phyloP scores from a whole-genome alignment of 2,113 vertebrate genomes.

The Turdus rufiventris region DNA sequence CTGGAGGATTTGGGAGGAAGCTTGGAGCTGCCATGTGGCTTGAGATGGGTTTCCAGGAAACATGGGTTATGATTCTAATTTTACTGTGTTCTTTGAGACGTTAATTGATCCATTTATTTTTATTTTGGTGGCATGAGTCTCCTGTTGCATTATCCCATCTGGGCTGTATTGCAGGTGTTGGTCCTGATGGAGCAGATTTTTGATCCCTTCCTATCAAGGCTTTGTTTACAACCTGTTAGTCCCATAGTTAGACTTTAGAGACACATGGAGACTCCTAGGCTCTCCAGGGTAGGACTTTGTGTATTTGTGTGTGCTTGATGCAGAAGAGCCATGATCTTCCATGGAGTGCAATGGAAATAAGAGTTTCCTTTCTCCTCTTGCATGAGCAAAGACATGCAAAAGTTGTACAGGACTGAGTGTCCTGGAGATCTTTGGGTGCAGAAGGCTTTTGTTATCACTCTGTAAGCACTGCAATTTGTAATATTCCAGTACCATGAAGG shows the following conservation, averaged over 20 bases:
- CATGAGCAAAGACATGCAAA: not conserved
- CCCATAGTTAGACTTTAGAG: not conserved
- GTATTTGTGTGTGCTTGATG: not conserved
- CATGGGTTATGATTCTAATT: not conserved
- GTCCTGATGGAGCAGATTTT: not conserved
- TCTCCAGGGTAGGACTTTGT: not conserved
- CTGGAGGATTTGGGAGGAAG: rapidly evolving
- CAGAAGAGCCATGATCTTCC: not conserved
- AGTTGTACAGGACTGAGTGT: rapidly evolving
- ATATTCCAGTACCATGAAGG: not conserved
- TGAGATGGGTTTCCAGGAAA: not conserved
- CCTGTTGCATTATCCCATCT: not conserved
- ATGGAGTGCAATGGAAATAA: rapidly evolving
- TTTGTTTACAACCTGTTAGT: not conserved
- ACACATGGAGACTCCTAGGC: not conserved
- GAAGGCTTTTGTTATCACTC: not conserved
- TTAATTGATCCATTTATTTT: not conserved
- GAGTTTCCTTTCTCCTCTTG: not conserved
- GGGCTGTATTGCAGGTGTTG: not conserved
- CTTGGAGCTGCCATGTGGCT: not conserved
- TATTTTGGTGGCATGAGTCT: not conserved
- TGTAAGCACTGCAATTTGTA: not conserved
- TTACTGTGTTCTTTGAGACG: rapidly evolving
- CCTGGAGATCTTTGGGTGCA: not conserved
- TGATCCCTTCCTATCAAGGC: not conserved